Conservation (phyloP, 2,113 vertebrate species). For the Sigmodon hispidus region DNA sequence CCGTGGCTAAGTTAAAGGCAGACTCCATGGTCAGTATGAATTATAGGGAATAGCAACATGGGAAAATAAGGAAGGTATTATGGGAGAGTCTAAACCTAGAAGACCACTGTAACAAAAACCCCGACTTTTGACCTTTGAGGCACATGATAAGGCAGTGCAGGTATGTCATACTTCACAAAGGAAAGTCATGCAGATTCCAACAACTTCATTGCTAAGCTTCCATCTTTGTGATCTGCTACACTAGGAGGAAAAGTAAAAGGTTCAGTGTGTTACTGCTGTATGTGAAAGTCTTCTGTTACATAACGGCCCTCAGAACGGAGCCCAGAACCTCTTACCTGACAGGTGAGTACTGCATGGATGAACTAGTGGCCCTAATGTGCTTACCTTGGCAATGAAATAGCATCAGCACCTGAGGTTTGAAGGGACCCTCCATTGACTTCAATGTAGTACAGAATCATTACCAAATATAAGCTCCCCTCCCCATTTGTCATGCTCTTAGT, state of each 20-base stretch:
- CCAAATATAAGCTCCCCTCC: neutral
- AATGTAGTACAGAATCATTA: neutral
- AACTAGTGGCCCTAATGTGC: neutral
- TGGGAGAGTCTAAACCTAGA: slow-evolving; percentile 46
- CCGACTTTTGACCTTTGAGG: neutral
- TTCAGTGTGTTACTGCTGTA: neutral
- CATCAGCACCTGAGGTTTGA: neutral
- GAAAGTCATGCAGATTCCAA: neutral
- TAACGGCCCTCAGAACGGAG: neutral
- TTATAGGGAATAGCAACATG: neutral
- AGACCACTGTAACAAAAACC: slow-evolving; percentile 24
- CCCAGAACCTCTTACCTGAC: neutral
- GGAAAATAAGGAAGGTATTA: slow-evolving; percentile 66
- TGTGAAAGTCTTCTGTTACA: neutral
- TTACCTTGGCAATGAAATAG: neutral
- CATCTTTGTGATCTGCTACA: slow-evolving; percentile 9
- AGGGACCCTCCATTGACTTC: neutral
- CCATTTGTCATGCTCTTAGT: neutral
- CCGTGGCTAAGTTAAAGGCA: slow-evolving; percentile 69
- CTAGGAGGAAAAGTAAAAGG: neutral
- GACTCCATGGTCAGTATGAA: slow-evolving; percentile 55
- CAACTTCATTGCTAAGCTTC: neutral
- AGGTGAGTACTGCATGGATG: neutral
- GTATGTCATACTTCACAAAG: neutral
- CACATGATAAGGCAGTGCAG: no score